phyloP scores from a whole-genome alignment of 1,140 invertebrate genomes.

The Cryptotermes secundus region DNA sequence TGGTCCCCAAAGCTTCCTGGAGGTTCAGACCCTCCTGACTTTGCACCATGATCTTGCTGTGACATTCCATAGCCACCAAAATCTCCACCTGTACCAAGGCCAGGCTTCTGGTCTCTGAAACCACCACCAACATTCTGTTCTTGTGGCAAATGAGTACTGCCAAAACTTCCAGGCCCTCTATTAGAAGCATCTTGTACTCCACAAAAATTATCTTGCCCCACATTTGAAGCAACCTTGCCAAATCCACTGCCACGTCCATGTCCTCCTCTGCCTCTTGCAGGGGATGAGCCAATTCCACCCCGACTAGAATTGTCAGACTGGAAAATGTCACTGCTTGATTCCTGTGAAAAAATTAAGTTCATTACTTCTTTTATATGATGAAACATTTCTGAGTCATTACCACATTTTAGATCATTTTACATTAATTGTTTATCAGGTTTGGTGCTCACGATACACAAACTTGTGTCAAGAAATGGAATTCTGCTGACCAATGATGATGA shows the following conservation, averaged over 20 bases:
- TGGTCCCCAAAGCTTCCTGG: neutral
- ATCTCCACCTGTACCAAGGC: neutral
- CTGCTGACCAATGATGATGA: too few relatives aligned
- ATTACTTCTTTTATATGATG: neutral
- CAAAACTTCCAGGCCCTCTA: neutral
- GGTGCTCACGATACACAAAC: too few relatives aligned
- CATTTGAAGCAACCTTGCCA: neutral
- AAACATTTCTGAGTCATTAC: too few relatives aligned
- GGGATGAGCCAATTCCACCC: neutral
- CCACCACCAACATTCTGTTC: neutral
- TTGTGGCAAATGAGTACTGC: neutral
- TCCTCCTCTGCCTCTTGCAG: neutral
- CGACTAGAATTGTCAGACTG: neutral
- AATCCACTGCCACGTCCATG: neutral
- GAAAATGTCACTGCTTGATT: neutral
- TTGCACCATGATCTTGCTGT: neutral
- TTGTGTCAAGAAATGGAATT: too few relatives aligned
- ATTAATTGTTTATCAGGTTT: too few relatives aligned
- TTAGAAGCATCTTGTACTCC: neutral
- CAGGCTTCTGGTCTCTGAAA: slow-evolving; percentile 5
- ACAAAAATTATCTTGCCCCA: neutral
- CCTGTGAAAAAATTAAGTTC: neutral
- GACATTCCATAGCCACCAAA: neutral
- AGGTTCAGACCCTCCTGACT: neutral
- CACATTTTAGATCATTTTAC: too few relatives aligned